Base-by-base conservation (phyloP, 2,888 invertebrate species). In the Ellobium chinense region DNA sequence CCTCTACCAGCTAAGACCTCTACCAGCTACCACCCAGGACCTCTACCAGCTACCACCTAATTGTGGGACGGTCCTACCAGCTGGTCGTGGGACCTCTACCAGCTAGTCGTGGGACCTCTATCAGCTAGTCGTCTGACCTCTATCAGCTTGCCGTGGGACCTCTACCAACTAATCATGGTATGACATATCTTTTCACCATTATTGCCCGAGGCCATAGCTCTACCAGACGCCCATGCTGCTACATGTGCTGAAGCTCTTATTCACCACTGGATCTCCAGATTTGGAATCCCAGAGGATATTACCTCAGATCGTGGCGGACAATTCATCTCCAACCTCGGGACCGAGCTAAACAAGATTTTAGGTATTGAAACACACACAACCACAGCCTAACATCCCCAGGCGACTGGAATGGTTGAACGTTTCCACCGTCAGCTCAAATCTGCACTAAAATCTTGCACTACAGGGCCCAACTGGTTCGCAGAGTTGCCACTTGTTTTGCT, bases 271-370 rank as follows among this genome's bases (percentile, higher is more conserved):
- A 69, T 75, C 29, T 0, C 75, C 21, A 60, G 80, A 27, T 74
- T 75, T 73, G 74, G 80, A 24, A 68, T 74, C 60, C 75, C 75
- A 29, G 46, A 68, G 34, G 75, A 69, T 46, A 80, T 80, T 31
- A 69, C 62, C 24, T 78, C 78, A 21, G 78, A 78, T 36, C 63
- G 70, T 31, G 78, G 78, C 21, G 21, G n/a, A 14, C 78, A 70
- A 63, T 78, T 70, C 60, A 78, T 62, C n/a, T 78, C 70, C 27
- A 60, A 24, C 2, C 70, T 80, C 12, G 68, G 74, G 80, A 37
- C 62, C 27, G 69, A 74, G 62, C n/a, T 18, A 18, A 68, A 58
- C 69, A 80, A 66, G 14, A 24, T 73, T 7, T 62, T 79, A n/a
- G 73, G 79, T 46, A 74, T 65, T 58, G 58, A 65, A 27, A 39